Percentiles rank a stretch among this genome's conserved stretches.
Conservation (phyloP, 2,888 invertebrate species). For the Ptilodon capucinus region DNA sequence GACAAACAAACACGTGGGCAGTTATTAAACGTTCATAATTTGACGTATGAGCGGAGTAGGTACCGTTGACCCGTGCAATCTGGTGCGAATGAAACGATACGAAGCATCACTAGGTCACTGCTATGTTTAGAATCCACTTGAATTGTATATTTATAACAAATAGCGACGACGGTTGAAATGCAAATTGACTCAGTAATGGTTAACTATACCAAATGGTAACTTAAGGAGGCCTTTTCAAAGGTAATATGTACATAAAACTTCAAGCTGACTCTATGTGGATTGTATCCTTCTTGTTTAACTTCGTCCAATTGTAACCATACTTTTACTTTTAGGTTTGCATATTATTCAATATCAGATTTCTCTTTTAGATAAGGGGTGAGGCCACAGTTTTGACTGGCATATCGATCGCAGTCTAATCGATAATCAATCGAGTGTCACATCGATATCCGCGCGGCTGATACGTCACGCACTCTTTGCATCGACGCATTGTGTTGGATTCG, state of each 20-base stretch:
- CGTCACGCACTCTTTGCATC: conserved; percentile 32
- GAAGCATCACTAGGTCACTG: conserved; percentile 14
- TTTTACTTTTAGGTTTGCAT: too few relatives aligned
- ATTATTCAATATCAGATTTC: neutral
- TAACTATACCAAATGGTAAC: too few relatives aligned
- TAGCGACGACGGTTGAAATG: too few relatives aligned
- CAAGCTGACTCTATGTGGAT: too few relatives aligned
- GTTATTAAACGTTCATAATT: conserved; percentile 20
- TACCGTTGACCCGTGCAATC: conserved; percentile 28
- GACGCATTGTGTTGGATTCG: conserved; percentile 33
- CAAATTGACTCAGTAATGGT: too few relatives aligned
- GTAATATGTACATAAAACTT: too few relatives aligned
- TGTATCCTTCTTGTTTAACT: too few relatives aligned
- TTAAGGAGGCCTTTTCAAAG: too few relatives aligned
- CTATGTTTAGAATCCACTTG: conserved; percentile 9
- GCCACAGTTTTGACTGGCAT: neutral
- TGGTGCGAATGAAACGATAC: conserved; percentile 15
- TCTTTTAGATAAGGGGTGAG: neutral
- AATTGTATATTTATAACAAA: neutral
- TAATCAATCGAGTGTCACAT: conserved; percentile 21
- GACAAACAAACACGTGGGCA: conserved; percentile 9
- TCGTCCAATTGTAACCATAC: too few relatives aligned
- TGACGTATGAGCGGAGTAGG: conserved; percentile 9
- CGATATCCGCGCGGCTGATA: conserved; percentile 22
- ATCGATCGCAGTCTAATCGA: conserved; percentile 1